Percentiles rank a stretch among this genome's conserved stretches.
phyloP scores from a whole-genome alignment of 2,888 invertebrate species.

The Helleia helle region DNA sequence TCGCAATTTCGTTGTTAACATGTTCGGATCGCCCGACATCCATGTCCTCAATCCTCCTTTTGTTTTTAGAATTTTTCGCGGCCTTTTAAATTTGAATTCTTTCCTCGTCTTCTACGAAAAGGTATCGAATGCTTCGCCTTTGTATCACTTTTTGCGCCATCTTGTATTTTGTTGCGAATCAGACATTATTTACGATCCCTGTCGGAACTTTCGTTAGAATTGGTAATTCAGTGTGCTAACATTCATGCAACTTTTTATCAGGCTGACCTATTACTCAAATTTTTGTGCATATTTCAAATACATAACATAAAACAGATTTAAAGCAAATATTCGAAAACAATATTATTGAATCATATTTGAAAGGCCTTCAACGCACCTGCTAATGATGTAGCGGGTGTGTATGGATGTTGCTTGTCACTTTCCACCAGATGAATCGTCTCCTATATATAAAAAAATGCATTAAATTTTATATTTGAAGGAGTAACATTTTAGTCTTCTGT shows the following conservation, averaged over 20 bases:
- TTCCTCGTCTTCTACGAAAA: constrained; percentile 68
- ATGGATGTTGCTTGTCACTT: no score
- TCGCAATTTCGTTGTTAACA: constrained; percentile 32
- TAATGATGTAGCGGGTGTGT: no score
- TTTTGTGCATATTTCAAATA: no score
- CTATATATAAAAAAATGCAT: no score
- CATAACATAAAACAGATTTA: no score
- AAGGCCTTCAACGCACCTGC: no score
- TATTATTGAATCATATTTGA: no score
- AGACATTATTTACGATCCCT: constrained; percentile 54
- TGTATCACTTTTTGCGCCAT: constrained; percentile 69
- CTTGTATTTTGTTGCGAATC: constrained; percentile 50
- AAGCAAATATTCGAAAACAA: no score
- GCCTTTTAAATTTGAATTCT: constrained; percentile 67
- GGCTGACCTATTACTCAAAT: background rate
- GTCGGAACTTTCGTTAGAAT: constrained; percentile 37
- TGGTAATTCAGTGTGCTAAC: constrained; percentile 26
- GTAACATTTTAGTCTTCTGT: no score
- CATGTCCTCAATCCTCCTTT: constrained; percentile 47
- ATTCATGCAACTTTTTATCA: constrained; percentile 12
- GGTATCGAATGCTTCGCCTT: constrained; percentile 69
- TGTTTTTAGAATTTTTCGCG: constrained; percentile 53
- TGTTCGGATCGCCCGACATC: constrained; percentile 35
- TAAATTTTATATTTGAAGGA: no score
- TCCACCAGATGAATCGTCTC: no score